Evolutionary conservation across 1,140 invertebrate species (phyloP), one percentile per base, ranked within the genome.

Genomic region (Batillaria attramentaria): DNA sequence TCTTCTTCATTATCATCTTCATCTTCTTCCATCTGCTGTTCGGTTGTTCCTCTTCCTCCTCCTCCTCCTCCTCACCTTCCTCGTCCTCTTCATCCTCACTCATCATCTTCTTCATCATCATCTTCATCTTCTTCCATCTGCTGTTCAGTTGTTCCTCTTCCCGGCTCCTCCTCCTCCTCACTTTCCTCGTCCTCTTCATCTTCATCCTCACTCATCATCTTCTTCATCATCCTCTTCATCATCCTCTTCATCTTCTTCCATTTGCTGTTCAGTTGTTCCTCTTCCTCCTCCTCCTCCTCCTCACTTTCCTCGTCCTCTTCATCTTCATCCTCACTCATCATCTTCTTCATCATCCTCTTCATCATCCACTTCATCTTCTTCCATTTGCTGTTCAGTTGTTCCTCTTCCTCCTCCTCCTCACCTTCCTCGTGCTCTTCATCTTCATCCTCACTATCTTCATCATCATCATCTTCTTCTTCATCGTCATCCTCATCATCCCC

Each of bases 401-500:
- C 24, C 46, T 13, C 24, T 13, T 50, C 46, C 24, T 24, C 10
- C 24, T 24, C 10, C 10, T 65, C 62, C 5, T 13, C 3, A n/a
- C n/a, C n/a, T n/a, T n/a, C n/a, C n/a, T n/a, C n/a, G n/a, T n/a
- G n/a, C n/a, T n/a, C n/a, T n/a, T n/a, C n/a, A n/a, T n/a, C n/a
- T n/a, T n/a, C n/a, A n/a, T n/a, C n/a, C n/a, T n/a, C n/a, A n/a
- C n/a, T 8, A 20, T 3, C 41, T 37, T 41, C 66, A 6, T 69
- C 66, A 5, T 70, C 41, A 35, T 75, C 57, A 62, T 42, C 35
- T n/a, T 37, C 42, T 13, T 65, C 42, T 3, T 75, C 73, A 5
- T 75, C 73, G 6, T 62, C 73, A 24, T 75, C 54, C 1, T 57
- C 54, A 20, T 74, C 72, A 4, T 60, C 50, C 5, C 57, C 57